A percentile compares a stretch with the other conserved stretches of the same genome.
Evolutionary conservation across 30 jellyfish, hydroid and myxozoan genomes (phyloP).

Genomic region (Hydra vulgaris): DNA sequence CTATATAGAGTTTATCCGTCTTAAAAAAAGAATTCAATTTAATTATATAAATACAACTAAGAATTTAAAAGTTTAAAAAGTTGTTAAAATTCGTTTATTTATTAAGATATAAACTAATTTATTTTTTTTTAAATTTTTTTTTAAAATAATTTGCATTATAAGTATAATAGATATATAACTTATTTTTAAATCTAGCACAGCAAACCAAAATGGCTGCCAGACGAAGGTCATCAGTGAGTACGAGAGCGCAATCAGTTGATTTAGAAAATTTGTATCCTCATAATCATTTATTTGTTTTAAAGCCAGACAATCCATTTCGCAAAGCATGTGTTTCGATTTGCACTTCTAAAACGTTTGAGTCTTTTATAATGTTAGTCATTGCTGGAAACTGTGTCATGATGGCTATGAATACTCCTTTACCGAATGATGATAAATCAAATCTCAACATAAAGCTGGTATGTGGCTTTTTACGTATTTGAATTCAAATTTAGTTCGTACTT

Average conservation of each 20-base stretch:
- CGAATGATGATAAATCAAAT: constrained; percentile 10
- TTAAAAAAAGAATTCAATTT: no score
- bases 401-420: constrained; percentile 40
- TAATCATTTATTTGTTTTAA: constrained; percentile 18
- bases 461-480: no score
- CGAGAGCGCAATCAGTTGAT: neutral
- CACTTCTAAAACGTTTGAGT: constrained; percentile 33
- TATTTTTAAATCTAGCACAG: no score
- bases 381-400: constrained; percentile 29
- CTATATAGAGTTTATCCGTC: no score
- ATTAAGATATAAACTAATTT: no score
- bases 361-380: constrained; percentile 27
- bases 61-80: no score
- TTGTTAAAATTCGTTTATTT: no score
- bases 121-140: no score
- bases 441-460: constrained; percentile 17
- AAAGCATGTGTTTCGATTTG: constrained; percentile 13
- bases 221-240: neutral
- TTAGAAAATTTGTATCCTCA: constrained; percentile 17
- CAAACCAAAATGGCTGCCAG: neutral
- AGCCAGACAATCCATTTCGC: constrained; percentile 37
- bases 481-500: no score
- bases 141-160: no score
- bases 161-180: no score
- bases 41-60: no score